Conservation (phyloP, 2,113 vertebrate genomes). For the Otocyon megalotis region DNA sequence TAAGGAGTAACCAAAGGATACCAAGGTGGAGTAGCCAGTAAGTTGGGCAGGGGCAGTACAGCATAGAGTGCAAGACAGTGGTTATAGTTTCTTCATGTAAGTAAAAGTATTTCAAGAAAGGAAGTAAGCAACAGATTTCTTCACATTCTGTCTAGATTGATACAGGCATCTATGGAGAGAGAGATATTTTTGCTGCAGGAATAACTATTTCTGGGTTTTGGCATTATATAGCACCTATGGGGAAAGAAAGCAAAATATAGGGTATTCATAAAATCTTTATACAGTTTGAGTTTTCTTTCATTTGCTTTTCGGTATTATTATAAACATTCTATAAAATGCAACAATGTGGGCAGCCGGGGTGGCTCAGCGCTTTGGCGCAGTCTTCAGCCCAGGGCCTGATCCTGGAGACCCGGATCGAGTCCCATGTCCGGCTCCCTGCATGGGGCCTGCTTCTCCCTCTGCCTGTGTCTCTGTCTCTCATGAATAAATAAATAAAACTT, state of each 20-base stretch:
- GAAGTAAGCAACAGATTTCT: not conserved
- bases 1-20: not conserved
- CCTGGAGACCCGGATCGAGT: too few relatives aligned
- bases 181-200: not conserved
- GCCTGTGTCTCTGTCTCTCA: too few relatives aligned
- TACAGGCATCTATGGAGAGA: not conserved
- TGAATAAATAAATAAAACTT: too few relatives aligned
- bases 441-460: too few relatives aligned
- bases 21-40: not conserved
- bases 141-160: not conserved
- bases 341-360: not conserved
- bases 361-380: too few relatives aligned
- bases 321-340: conserved; percentile 1
- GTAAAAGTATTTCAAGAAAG: not conserved
- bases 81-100: not conserved
- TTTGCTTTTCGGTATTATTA: not conserved
- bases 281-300: not conserved
- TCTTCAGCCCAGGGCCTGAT: too few relatives aligned
- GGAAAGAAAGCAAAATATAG: not conserved
- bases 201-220: not conserved
- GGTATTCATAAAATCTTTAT: not conserved
- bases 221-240: not conserved
- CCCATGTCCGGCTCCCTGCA: too few relatives aligned
- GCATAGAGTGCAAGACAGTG: not conserved
- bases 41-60: not conserved